Evolutionary conservation across 2,888 invertebrate species (phyloP), one percentile per base, ranked within the genome.

Genomic region (Schizaphis graminum): DNA sequence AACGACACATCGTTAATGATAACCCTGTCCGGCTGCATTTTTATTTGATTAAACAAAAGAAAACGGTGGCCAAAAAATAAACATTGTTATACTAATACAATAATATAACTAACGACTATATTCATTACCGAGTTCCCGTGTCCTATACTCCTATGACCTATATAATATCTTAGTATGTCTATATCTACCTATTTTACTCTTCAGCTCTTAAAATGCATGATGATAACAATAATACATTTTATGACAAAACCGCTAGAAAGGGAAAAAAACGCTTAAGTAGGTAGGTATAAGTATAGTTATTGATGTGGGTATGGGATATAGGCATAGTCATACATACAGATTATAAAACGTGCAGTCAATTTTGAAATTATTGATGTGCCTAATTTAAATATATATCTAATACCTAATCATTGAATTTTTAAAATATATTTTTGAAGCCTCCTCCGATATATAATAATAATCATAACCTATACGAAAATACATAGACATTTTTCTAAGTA

Each of bases 31-130:
- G 26, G n/a, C 90, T 44, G 90, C n/a, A 61, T 61, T 67, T 90
- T 8, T 61, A 7, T 91, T n/a, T 84, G 56, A 56, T 41, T 84
- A 44, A 28, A 91, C 84, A 91, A 91, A 91, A 91, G 84, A 91
- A 91, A 84, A 47, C 61, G 1, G 61, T 61, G 41, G 61, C 61
- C 61, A 61, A 90, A 67, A 61, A 41, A 26, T n/a, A 57, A 35
- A 57, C 77, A 35, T 77, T 8, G 77, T 41, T 3, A 35, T 77
- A 35, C 77, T 7, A 21, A 47, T 28, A 28, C 16, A 21, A 53
- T 21, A 53, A 53, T 53, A 35, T 16, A 44, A 28, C 56, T 90
- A 67, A 90, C 47, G 61, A 90, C 28, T 61, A 16, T 86, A 86
- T 86, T 86, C 86, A 86, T 86, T 26, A 28, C 77, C 35, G 35